These are phyloP conservation scores for Clivina fossor DNA, from an alignment of 2,888 invertebrate species.

Conservation along the genomic window DNA sequence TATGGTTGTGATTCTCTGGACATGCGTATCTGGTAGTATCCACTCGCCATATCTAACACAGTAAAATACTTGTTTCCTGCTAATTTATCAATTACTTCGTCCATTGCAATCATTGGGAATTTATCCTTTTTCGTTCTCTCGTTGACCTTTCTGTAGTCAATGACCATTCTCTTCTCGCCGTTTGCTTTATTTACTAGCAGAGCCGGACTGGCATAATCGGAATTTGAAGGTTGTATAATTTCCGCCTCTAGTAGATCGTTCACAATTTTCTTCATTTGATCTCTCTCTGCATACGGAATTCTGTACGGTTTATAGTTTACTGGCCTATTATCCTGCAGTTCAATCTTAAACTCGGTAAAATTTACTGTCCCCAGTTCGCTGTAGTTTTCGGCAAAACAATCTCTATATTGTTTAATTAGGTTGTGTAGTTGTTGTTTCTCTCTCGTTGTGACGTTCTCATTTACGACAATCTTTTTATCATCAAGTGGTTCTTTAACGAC, in stretches of 20 bases:
- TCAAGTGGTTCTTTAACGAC: no score
- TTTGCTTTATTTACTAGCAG: neutral
- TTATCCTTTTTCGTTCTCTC: neutral
- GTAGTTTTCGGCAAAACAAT: neutral
- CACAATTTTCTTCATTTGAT: neutral
- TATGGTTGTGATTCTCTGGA: neutral
- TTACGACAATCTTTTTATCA: no score
- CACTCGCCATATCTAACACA: neutral
- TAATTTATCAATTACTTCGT: neutral
- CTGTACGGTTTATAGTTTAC: neutral
- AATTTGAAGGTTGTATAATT: neutral
- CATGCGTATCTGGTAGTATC: no score
- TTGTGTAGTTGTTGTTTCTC: neutral
- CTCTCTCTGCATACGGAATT: neutral
- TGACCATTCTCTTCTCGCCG: neutral
- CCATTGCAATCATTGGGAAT: constrained; percentile 1
- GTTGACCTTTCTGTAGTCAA: neutral
- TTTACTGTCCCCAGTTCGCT: constrained; percentile 1
- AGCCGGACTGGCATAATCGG: neutral
- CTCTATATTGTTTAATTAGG: neutral
- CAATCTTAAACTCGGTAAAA: neutral
- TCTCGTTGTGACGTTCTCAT: no score
- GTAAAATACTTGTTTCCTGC: neutral
- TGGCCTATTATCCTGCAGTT: constrained; percentile 11
- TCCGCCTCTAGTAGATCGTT: neutral